Evolutionary conservation across 2,113 vertebrate species (phyloP).

Genomic region (Pterocles gutturalis): DNA sequence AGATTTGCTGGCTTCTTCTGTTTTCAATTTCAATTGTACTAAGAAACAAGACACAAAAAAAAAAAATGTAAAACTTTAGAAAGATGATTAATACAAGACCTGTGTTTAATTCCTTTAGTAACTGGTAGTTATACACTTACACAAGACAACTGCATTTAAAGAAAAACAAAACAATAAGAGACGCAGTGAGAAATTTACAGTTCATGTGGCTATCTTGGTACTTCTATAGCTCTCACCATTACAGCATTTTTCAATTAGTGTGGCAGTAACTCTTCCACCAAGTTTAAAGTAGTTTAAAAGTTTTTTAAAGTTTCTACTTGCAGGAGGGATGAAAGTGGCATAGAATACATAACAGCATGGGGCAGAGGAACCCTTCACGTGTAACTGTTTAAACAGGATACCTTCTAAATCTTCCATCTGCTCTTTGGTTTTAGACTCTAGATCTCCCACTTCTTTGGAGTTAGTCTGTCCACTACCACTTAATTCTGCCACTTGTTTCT

Average conservation of each 20-base stretch:
- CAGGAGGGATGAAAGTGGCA: neutral
- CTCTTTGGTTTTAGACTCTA: conserved; percentile 55
- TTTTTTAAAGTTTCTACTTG: too few relatives aligned
- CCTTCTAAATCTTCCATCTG: conserved; percentile 85
- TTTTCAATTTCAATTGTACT: conserved; percentile 86
- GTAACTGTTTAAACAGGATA: conserved; percentile 4
- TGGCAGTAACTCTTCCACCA: neutral
- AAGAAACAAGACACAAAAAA: neutral
- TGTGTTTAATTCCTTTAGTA: neutral
- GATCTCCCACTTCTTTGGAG: neutral
- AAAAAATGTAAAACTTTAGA: neutral
- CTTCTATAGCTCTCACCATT: neutral
- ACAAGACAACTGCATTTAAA: neutral
- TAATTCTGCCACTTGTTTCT: conserved; percentile 77
- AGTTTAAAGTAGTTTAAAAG: neutral
- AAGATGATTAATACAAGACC: neutral
- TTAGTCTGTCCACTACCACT: conserved; percentile 1
- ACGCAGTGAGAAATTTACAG: neutral
- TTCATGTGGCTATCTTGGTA: neutral
- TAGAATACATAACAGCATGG: accelerated
- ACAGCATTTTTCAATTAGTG: neutral
- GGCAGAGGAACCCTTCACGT: neutral
- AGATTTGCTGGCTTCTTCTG: conserved; percentile 86
- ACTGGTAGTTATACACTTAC: accelerated
- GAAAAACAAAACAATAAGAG: neutral